Conservation (phyloP, 2,888 invertebrate species). For the Chrysolina oricalcia region DNA sequence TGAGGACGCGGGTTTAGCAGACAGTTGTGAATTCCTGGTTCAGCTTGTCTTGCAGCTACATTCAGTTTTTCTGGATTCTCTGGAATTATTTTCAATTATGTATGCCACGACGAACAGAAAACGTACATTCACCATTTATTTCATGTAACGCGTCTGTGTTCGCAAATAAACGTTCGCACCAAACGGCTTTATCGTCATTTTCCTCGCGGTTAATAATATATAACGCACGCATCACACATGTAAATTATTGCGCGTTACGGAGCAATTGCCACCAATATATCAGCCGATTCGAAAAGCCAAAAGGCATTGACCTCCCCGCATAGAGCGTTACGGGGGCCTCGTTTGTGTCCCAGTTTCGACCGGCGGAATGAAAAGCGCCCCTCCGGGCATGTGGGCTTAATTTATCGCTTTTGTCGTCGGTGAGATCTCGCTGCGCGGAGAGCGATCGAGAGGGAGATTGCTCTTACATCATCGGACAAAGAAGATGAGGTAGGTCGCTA, state of each 20-base stretch:
- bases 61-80: no score
- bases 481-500: neutral
- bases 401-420: slow-evolving; percentile 12
- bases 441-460: slow-evolving; percentile 1
- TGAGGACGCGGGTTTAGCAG: no score
- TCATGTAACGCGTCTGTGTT: neutral
- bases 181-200: slow-evolving; percentile 11
- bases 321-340: slow-evolving; percentile 6
- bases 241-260: slow-evolving; percentile 16
- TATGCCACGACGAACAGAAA: neutral
- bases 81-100: neutral
- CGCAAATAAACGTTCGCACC: neutral
- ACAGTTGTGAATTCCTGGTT: no score
- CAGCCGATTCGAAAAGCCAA: slow-evolving; percentile 13
- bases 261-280: slow-evolving; percentile 21
- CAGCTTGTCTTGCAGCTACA: no score
- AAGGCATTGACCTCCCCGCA: slow-evolving; percentile 25
- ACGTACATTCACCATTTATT: neutral
- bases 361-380: slow-evolving; percentile 6
- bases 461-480: slow-evolving; percentile 1
- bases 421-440: neutral
- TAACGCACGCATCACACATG: slow-evolving; percentile 15
- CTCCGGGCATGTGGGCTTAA: neutral
- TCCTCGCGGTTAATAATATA: slow-evolving; percentile 1
- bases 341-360: slow-evolving; percentile 17